Base-by-base conservation (phyloP, 2,113 vertebrate genomes). In the Forbesichthys agassizii region DNA sequence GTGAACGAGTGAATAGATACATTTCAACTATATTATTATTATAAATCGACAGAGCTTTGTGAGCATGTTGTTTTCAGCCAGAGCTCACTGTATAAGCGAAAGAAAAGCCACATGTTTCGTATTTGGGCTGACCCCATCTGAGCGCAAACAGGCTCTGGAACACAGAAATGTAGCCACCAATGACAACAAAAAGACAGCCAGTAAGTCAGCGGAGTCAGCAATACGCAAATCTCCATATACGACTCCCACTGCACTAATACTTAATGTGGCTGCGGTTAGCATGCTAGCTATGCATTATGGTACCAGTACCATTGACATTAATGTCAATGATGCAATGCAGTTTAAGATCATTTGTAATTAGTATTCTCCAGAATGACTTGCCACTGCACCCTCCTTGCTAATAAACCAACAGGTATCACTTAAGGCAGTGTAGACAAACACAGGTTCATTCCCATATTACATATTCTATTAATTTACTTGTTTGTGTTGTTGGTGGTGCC, bases 311-410 rank as follows among this genome's bases (percentile, higher is more conserved):
- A 27, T 27, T 27, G 27, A 14, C 13, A 12, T 3, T 75, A 72
- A 74, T 54, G 33, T 52, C 59, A 71, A 71, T 18, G 59, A 65
- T 18, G 11, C 12, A 54, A 1, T 7, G 5, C 54, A 57, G 20
- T 18, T 64, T 71, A 58, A 66, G 36, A 11, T 33, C 73, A 65
- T 63, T 33, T 68, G 33, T 61, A 70, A 78, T 83, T 79, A 79
- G 58, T n/a, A 13, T 46, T 36, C 58, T 67, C 52, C 48, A 13
- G 13, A 74, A 84, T 79, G 65, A 46, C 61, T 69, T 4, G 33
- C 63, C 66, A 64, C 55, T 62, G 64, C 70, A 60, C 64, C 71
- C 56, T 7, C 33, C 56, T 58, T 61, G 48, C 51, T 66, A 67
- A 36, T 33, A 59, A 71, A 71, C 49, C 64, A 70, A 60, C 52